Conservation (phyloP, 2,113 vertebrate genomes). For the Ochotona curzoniae region DNA sequence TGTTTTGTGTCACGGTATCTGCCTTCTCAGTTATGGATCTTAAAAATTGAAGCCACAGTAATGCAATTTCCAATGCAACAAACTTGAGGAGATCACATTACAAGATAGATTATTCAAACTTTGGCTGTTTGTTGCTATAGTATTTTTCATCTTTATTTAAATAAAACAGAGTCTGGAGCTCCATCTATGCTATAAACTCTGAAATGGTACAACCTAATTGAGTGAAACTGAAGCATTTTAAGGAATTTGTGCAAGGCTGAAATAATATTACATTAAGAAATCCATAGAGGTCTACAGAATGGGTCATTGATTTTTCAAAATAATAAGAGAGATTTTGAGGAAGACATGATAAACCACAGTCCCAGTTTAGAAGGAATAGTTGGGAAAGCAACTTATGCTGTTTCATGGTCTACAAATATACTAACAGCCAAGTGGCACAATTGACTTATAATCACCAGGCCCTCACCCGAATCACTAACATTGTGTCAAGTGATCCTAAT, state of each 20-base stretch:
- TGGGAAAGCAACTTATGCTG: background rate
- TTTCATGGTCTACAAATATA: background rate
- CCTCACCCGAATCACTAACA: background rate
- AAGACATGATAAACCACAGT: background rate
- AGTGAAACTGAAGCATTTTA: background rate
- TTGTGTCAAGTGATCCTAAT: background rate
- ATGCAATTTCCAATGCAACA: slow-evolving; percentile 25
- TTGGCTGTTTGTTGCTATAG: background rate
- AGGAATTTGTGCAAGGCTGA: slow-evolving; percentile 23
- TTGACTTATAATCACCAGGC: background rate
- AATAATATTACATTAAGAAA: background rate
- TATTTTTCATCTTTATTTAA: slow-evolving; percentile 15
- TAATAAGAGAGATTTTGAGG: background rate
- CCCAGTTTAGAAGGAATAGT: background rate
- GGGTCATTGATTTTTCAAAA: background rate
- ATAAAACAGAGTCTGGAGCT: slow-evolving; percentile 7
- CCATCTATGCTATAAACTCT: background rate
- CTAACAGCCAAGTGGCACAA: background rate
- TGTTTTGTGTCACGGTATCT: background rate
- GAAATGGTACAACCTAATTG: background rate
- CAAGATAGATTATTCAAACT: background rate
- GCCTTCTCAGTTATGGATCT: slow-evolving; percentile 1
- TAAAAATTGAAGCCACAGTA: slow-evolving; percentile 11
- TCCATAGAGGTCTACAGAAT: background rate
- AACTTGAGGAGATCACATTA: background rate